Percentiles rank a stretch among this genome's conserved stretches.
Conservation (phyloP, 2,888 invertebrate genomes). For the Anodontia alba region DNA sequence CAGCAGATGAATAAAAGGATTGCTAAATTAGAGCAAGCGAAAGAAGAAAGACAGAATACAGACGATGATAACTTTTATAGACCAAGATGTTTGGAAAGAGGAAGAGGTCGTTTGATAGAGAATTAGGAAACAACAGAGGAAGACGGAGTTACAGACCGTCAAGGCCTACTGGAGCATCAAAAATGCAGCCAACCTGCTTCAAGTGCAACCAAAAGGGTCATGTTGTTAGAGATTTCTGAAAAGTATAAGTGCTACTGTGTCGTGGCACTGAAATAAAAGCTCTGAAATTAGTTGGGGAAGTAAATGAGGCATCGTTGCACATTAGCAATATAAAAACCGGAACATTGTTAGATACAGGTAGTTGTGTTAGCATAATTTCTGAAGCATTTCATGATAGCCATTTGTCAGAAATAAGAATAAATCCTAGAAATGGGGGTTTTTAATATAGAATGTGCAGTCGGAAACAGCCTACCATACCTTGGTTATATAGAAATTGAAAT, state of each 20-base stretch:
- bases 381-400: neutral
- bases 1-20: constrained; percentile 9
- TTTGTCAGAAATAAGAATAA: neutral
- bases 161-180: neutral
- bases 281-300: too few relatives aligned
- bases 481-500: too few relatives aligned
- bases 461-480: too few relatives aligned
- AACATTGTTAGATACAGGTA: neutral
- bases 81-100: neutral
- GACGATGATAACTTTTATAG: neutral
- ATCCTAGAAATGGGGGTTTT: neutral
- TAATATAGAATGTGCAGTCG: too few relatives aligned
- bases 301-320: too few relatives aligned
- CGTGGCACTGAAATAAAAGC: too few relatives aligned
- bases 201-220: neutral
- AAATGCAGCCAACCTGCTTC: neutral
- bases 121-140: too few relatives aligned
- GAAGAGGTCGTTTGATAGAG: neutral
- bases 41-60: constrained; percentile 6
- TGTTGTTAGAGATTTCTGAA: constrained; percentile 1
- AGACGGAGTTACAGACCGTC: constrained; percentile 2
- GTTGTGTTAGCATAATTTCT: neutral
- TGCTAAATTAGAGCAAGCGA: constrained; percentile 4
- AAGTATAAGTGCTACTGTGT: constrained; percentile 7
- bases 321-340: neutral